Base-by-base conservation (phyloP, 1,140 invertebrate species). In the Cydia splendana region DNA sequence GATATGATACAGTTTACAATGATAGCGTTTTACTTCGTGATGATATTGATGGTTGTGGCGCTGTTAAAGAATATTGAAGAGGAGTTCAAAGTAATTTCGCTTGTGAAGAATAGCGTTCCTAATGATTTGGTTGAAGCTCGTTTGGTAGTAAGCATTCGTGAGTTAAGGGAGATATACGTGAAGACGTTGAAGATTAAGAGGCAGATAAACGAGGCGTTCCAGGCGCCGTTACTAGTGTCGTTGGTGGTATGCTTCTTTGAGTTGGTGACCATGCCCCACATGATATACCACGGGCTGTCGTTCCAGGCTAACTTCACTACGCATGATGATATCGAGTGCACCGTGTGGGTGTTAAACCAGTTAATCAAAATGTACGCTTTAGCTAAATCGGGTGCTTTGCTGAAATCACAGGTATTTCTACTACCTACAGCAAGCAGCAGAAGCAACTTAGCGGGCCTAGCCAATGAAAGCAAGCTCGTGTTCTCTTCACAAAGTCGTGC, bases 21-120 rank as follows among this genome's bases (percentile, higher is more conserved):
- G 18, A 24, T 62, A 18, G 57, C 57, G 9, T 62, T 62, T 38
- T 71, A 71, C 7, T 42, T 71, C 4, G 30, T 15, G 6, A 45
- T 42, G 34, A 20, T 71, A 9, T 42, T 71, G 4, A 71, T 71
- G 67, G n/a, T 71, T 71, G 30, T 38, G n/a, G n/a, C 67, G n/a
- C 1, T 71, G n/a, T 38, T 71, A 18, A 71, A 42, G 24, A 71
- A 42, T 71, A 42, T 71, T 20, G 67, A 71, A 5, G 67, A 38
- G 18, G n/a, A 71, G n/a, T n/a, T 71, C 7, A 42, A 12, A 38
- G 12, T 34, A 30, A 69, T 71, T 71, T 18, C 15, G 0, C 15
- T 9, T 7, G 15, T 10, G 9, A 71, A 24, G 18, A 20, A 3
- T 18, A 12, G 2, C 7, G 6, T n/a, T 9, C 0, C 5, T 10